Evolutionary conservation across 2,113 vertebrate genomes (phyloP).

Genomic region (Calypte anna): DNA sequence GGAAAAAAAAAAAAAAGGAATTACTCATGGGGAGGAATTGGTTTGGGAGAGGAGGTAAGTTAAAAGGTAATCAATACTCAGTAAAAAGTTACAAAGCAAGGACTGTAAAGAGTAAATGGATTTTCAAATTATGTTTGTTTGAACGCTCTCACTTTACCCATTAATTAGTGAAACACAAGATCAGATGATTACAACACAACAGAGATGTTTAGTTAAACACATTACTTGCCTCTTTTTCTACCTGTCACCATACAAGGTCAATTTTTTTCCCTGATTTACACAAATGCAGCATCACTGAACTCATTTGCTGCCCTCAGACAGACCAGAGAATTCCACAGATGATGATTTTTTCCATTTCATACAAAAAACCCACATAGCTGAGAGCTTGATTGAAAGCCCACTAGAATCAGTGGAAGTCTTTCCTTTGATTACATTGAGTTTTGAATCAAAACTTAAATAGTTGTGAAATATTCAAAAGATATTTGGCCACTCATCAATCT

Average conservation of each 20-base stretch:
- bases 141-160: not conserved
- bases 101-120: conserved; percentile 1
- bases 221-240: not conserved
- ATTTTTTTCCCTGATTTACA: not conserved
- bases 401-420: not conserved
- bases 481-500: not conserved
- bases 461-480: not conserved
- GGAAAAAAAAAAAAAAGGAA: not conserved
- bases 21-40: not conserved
- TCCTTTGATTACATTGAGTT: not conserved
- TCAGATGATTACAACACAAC: not conserved
- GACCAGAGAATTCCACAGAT: not conserved
- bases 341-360: not conserved
- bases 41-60: not conserved
- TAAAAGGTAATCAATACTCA: conserved; percentile 24
- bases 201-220: not conserved
- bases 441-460: not conserved
- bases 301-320: not conserved
- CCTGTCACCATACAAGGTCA: not conserved
- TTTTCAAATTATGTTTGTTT: conserved; percentile 7
- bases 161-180: conserved; percentile 22
- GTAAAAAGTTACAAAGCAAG: conserved; percentile 6
- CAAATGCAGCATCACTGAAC: not conserved
- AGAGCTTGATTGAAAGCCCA: not conserved
- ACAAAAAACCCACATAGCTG: not conserved